Evolutionary conservation across 1,140 invertebrate species (phyloP).

Genomic region (Drosophila nikananu): DNA sequence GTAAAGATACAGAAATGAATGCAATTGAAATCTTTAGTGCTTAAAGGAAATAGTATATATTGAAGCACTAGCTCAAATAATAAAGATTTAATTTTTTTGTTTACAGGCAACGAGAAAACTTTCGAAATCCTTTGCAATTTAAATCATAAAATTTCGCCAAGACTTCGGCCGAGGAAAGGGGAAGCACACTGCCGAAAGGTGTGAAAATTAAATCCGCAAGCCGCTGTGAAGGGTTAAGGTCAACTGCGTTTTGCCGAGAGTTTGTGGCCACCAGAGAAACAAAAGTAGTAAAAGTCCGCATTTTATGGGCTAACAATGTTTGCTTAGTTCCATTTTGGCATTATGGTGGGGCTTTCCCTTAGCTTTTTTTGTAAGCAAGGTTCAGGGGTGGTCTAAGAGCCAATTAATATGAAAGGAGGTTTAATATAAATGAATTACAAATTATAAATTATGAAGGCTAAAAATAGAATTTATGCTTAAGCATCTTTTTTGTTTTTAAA

Average conservation of each 20-base stretch:
- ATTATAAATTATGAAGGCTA: not conserved
- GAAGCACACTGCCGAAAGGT: not conserved
- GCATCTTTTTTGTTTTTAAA: not conserved
- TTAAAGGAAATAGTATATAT: not conserved
- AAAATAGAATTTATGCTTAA: conserved; percentile 2
- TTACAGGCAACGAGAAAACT: not conserved
- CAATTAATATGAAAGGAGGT: conserved; percentile 1
- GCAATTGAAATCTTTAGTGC: not conserved
- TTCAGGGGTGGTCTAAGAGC: not conserved
- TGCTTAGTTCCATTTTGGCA: conserved; percentile 6
- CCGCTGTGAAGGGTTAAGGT: conserved; percentile 26
- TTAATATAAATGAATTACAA: conserved; percentile 4
- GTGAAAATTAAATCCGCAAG: conserved; percentile 7
- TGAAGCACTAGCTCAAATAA: not conserved
- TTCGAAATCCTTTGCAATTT: not conserved
- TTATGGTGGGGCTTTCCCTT: not conserved
- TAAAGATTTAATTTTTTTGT: not conserved
- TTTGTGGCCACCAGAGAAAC: conserved; percentile 1
- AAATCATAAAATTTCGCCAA: conserved; percentile 8
- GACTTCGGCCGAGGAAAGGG: not conserved
- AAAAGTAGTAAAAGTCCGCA: conserved; percentile 16
- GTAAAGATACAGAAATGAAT: not conserved
- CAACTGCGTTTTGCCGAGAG: conserved; percentile 2
- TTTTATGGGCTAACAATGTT: conserved; percentile 20
- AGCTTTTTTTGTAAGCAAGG: not conserved